Evolutionary conservation across 2,797 vertebrate genomes (phyloP).

Genomic region (Halcyon smyrnensis): DNA sequence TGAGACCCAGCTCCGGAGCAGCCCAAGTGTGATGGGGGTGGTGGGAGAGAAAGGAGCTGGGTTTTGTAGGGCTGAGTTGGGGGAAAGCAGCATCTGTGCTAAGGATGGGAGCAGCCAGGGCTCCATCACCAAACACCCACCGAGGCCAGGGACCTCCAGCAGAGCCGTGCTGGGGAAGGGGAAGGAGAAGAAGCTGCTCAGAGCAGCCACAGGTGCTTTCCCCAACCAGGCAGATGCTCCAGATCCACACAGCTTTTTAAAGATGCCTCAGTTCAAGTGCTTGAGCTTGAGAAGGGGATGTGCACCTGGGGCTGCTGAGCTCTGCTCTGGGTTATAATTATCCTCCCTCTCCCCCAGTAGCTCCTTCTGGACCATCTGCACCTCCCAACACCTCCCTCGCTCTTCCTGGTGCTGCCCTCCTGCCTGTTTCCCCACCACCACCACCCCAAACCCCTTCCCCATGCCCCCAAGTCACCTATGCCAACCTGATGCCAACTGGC

Average conservation of each 20-base stretch:
- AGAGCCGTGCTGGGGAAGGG: background rate
- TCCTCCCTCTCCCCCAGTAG: background rate
- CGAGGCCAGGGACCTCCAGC: background rate
- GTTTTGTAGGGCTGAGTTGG: background rate
- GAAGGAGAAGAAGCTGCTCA: background rate
- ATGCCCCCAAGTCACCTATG: background rate
- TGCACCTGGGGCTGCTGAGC: background rate
- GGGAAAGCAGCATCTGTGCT: background rate
- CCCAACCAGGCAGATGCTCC: background rate
- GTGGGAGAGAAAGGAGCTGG: fast-evolving
- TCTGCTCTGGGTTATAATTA: background rate
- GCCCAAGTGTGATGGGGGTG: fast-evolving
- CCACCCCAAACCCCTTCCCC: background rate
- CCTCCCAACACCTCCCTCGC: background rate
- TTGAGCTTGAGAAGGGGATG: fast-evolving
- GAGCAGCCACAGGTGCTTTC: background rate
- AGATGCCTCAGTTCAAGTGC: background rate
- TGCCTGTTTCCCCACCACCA: background rate
- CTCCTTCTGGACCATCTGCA: background rate
- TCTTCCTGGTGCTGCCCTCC: background rate
- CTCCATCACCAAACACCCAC: background rate
- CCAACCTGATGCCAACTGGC: background rate
- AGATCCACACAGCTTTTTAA: background rate
- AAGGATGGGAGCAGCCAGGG: background rate
- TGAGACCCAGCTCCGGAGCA: background rate